phyloP scores from a whole-genome alignment of 2,797 vertebrate species.

The Leontocebus nigricollis region DNA sequence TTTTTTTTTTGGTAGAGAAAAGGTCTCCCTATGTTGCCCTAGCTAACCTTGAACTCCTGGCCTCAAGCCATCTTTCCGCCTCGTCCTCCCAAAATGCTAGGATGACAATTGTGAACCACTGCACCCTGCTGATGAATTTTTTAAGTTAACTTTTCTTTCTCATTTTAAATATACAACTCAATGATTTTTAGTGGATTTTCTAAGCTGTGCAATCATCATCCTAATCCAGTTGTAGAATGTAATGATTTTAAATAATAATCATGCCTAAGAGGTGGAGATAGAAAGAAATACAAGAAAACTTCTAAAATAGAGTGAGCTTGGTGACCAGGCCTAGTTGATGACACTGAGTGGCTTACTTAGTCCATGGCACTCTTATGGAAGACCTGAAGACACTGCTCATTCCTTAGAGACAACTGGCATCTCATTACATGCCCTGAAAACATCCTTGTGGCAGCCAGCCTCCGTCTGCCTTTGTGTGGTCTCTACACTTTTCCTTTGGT shows the following conservation, averaged over 20 bases:
- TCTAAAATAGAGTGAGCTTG: background rate
- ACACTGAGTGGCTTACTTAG: background rate
- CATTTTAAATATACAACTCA: background rate
- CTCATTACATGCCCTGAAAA: background rate
- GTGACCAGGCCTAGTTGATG: background rate
- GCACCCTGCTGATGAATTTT: background rate
- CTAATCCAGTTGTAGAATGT: background rate
- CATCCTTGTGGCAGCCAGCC: rapidly evolving
- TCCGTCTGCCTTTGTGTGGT: rapidly evolving
- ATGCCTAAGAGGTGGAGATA: background rate
- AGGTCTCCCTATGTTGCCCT: background rate
- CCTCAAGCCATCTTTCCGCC: background rate
- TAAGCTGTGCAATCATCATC: no score
- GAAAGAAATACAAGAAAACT: background rate
- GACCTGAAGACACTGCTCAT: rapidly evolving
- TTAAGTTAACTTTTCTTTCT: background rate
- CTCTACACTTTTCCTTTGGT: background rate
- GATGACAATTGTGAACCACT: background rate
- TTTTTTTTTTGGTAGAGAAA: background rate
- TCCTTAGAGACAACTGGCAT: background rate
- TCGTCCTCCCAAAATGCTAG: background rate
- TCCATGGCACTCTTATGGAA: background rate
- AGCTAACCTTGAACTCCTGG: background rate
- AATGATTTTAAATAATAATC: background rate
- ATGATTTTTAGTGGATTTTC: background rate